Evolutionary conservation across 2,113 vertebrate genomes (phyloP), one percentile per base, ranked within the genome.

Genomic region (Rhynchomys soricoides): DNA sequence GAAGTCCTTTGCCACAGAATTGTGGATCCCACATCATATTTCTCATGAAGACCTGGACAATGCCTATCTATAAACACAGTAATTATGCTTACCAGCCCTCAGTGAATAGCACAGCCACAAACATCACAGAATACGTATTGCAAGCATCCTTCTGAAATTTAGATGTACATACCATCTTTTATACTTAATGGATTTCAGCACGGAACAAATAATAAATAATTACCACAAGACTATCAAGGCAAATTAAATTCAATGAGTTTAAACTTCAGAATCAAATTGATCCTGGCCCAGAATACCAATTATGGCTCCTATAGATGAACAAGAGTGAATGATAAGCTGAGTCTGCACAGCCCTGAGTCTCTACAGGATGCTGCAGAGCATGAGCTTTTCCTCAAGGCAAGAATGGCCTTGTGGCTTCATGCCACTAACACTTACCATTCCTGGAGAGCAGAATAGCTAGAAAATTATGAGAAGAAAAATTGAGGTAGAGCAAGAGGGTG

Each of bases 401-500:
- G 43, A 10, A 37, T 0, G 64, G 17, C 19, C 59, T 3, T 90
- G n/a, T n/a, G 55, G 62, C 79, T 86, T 66, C 48, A 94, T 78
- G 82, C 66, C 26, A 93, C 89, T 24, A 50, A n/a, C 43, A 97
- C 98, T 98, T 98, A 99, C 99, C 99, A 94, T 99, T 99, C 87
- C 97, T 99, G 86, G 99, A 99, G 86, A 99, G 98, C 94, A 99
- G 99, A 90, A 99, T 98, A 10, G 99, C 99, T 97, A 99, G 98
- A 95, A 99, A 99, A 93, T 99, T 99, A 96, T 99, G 99, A 95
- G 99, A 99, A 97, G 99, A 99, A 75, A 99, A 99, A 98, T 99
- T 99, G 98, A 99, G 95, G 26, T 99, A 99, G 57, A 99, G 98
- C 83, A 99, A 98, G 98, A 99, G 99, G 95, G 99, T 99, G 1